Percentiles rank a stretch among this genome's conserved stretches.
These are phyloP conservation scores for Amphipoea lucens DNA, from an alignment of 2,888 invertebrate genomes.

Conservation along the genomic window DNA sequence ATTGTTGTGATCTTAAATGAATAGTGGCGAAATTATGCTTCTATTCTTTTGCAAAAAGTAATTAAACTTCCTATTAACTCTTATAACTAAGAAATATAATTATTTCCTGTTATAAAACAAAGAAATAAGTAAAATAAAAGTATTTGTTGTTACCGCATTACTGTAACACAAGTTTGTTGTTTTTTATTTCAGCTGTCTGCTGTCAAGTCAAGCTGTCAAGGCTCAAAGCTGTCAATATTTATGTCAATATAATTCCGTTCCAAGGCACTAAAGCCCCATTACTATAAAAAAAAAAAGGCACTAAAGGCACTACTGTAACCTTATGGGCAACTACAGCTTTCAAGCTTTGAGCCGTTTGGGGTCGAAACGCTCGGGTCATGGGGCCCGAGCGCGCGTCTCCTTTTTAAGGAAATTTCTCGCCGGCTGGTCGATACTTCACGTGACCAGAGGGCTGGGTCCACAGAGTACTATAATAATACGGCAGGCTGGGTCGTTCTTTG, in stretches of 20 bases:
- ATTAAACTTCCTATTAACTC: constrained; percentile 1
- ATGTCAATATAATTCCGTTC: constrained; percentile 17
- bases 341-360: too few relatives aligned
- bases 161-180: constrained; percentile 38
- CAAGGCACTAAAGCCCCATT: neutral
- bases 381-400: too few relatives aligned
- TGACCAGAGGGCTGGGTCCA: too few relatives aligned
- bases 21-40: constrained; percentile 11
- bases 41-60: constrained; percentile 5
- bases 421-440: too few relatives aligned
- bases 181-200: constrained; percentile 43
- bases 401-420: too few relatives aligned
- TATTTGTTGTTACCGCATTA: constrained; percentile 58
- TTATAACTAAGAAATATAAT: constrained; percentile 10
- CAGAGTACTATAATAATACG: too few relatives aligned
- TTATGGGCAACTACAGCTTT: too few relatives aligned
- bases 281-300: too few relatives aligned
- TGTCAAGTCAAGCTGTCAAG: neutral
- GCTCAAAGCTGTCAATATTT: neutral
- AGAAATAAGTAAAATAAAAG: constrained; percentile 23
- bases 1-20: constrained; percentile 62
- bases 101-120: constrained; percentile 49
- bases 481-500: too few relatives aligned
- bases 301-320: too few relatives aligned
- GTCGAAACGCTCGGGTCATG: too few relatives aligned